phyloP scores from a whole-genome alignment of 1,140 invertebrate species.

The Caenorhabditis brenneri region DNA sequence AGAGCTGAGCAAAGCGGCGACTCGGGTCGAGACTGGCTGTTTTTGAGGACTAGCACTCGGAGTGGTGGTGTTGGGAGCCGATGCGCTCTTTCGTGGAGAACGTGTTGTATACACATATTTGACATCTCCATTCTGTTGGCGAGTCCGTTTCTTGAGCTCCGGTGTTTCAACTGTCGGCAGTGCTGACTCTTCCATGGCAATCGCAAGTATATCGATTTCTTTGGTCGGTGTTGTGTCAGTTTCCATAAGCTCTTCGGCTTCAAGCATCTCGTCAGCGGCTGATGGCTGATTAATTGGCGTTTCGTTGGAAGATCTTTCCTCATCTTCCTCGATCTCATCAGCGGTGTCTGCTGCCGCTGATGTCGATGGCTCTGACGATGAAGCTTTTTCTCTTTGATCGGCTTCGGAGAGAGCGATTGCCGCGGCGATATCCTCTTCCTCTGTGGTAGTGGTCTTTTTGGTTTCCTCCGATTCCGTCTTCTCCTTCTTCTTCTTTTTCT shows the following conservation, averaged over 20 bases:
- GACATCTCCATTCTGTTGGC: conserved; percentile 4
- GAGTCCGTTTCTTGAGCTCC: not conserved
- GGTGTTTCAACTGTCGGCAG: not conserved
- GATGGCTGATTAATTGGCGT: not conserved
- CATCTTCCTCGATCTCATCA: not conserved
- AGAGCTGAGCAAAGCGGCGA: conserved; percentile 2
- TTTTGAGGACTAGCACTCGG: not conserved
- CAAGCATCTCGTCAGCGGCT: not conserved
- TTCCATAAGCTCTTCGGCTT: not conserved
- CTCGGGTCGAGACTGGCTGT: not conserved
- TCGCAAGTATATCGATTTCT: conserved; percentile 1
- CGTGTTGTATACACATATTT: not conserved
- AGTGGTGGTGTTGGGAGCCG: not conserved
- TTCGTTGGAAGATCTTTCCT: not conserved
- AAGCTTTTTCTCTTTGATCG: not conserved
- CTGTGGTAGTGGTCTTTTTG: not conserved
- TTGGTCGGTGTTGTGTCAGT: not conserved
- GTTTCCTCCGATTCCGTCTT: not conserved
- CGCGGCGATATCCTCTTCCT: not conserved
- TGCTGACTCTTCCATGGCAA: not conserved
- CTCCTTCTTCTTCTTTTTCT: conserved; percentile 22
- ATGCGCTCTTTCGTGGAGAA: not conserved
- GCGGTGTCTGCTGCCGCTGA: not conserved
- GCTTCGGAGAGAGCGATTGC: not conserved
- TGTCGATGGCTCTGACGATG: not conserved